Evolutionary conservation across 2,797 vertebrate genomes (phyloP), one percentile per base, ranked within the genome.

Genomic region (Sebastiscus tertius): DNA sequence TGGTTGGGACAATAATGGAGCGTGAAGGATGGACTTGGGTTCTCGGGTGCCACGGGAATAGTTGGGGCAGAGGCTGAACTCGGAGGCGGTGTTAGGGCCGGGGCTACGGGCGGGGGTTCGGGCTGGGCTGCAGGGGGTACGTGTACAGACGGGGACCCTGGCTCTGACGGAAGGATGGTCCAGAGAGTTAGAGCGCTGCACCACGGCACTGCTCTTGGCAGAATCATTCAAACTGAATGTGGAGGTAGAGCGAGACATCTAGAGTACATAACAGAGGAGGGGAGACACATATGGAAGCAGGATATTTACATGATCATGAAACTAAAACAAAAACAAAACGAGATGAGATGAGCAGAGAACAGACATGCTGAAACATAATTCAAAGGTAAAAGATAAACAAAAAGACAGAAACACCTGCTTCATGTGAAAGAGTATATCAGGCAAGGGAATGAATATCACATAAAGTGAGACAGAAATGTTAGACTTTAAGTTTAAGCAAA

Each of bases 231-330:
- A 85, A 95, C 79, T 97, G 95, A 95, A 93, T 0, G 92, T 96
- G 73, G 97, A 98, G 83, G 97, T 78, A 75, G 95, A 97, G 85
- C 90, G 92, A 89, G 93, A 93, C 90, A 98, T 97, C 97, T 98
- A 65, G 84, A 88, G 75, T 14, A 94, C 66, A 94, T 84, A 60
- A 92, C 77, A 88, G 39, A 42, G 39, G 72, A 81, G 80, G 80
- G 64, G 75, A 84, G 66, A 87, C 27, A 90, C 26, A 90, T 27
- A 84, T 18, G 73, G 62, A 80, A 80, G 72, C 70, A 86, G 4
- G 31, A 7, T 72, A 42, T 71, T 81, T 72, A 81, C 26, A 88
- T 20, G 42, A 70, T 76, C 20, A 78, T 31, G 46, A 62, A 55
- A 8, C 20, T n/a, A 16, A 54, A 36, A 8, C 20, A 52, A 16